Percentiles rank a stretch among this genome's conserved stretches.
Conservation (phyloP, 1,140 invertebrate species). For the Bathynomus jamesi region DNA sequence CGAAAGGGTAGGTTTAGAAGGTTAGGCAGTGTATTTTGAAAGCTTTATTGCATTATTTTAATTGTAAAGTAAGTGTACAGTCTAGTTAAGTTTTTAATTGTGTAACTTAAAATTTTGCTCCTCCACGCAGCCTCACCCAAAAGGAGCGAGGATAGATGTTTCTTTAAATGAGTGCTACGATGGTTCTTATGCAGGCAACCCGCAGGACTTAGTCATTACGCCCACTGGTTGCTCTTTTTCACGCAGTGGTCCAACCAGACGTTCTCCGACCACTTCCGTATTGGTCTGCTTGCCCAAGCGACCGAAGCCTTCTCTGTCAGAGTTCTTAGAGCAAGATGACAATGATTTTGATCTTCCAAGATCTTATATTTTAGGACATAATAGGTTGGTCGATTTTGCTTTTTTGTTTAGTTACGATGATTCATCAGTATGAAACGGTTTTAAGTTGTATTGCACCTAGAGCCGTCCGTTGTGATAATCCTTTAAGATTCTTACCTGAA, state of each 20-base stretch:
- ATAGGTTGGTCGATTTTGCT: too few species aligned
- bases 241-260: constrained; percentile 69
- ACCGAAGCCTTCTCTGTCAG: constrained; percentile 62
- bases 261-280: constrained; percentile 78
- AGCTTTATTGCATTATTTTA: too few species aligned
- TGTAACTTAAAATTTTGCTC: too few species aligned
- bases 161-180: constrained; percentile 92
- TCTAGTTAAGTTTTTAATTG: too few species aligned
- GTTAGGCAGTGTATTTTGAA: too few species aligned
- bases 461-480: too few species aligned
- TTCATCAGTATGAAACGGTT: too few species aligned
- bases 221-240: constrained; percentile 54
- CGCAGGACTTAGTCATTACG: constrained; percentile 73
- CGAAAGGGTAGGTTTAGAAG: too few species aligned
- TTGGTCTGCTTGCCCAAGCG: constrained; percentile 75
- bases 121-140: constrained; percentile 66
- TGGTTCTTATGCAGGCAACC: constrained; percentile 89
- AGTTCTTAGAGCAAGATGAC: constrained; percentile 56
- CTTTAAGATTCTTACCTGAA: too few species aligned
- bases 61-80: too few species aligned
- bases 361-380: constrained; percentile 80
- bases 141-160: constrained; percentile 84
- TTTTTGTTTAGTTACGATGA: too few species aligned
- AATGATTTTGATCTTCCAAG: constrained; percentile 59
- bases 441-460: too few species aligned